Percentiles rank a stretch among this genome's conserved stretches.
These are phyloP conservation scores for Sebastes diaconus DNA, from an alignment of 2,797 vertebrate species.

Conservation along the genomic window DNA sequence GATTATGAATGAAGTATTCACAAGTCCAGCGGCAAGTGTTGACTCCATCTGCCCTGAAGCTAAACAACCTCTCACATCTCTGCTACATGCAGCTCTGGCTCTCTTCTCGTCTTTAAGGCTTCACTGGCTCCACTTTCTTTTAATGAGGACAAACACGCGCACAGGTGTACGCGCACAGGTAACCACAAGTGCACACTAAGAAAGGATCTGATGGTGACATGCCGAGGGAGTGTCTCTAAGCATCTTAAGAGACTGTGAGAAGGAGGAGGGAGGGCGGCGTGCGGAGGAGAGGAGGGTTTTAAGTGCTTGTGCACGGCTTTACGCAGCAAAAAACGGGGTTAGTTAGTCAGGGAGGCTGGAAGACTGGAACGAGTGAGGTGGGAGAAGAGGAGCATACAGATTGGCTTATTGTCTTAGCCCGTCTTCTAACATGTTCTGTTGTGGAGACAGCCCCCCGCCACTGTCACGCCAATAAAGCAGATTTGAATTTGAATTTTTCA, in stretches of 20 bases:
- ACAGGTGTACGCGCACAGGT: slow-evolving; percentile 8
- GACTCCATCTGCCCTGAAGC: slow-evolving; percentile 23
- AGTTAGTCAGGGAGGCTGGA: slow-evolving; percentile 5
- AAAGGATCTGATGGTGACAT: slow-evolving; percentile 15
- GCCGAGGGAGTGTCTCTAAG: slow-evolving; percentile 26
- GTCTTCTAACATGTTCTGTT: slow-evolving; percentile 58
- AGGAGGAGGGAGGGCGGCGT: not conserved
- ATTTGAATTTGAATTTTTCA: slow-evolving; percentile 75
- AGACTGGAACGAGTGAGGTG: slow-evolving; percentile 11
- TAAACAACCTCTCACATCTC: slow-evolving; percentile 29
- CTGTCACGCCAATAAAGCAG: slow-evolving; percentile 69
- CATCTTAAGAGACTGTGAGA: slow-evolving; percentile 14
- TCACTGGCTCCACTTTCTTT: slow-evolving; percentile 30
- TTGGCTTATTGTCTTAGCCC: slow-evolving; percentile 73
- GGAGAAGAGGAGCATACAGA: slow-evolving; percentile 48
- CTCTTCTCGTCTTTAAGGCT: slow-evolving; percentile 28
- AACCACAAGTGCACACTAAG: not conserved
- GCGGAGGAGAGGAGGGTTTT: slow-evolving; percentile 10
- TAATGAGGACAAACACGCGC: slow-evolving; percentile 13
- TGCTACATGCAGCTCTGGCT: not conserved
- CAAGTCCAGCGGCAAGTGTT: slow-evolving; percentile 27
- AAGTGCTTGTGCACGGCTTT: slow-evolving; percentile 30
- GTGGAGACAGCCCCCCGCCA: slow-evolving; percentile 49
- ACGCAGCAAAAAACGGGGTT: slow-evolving; percentile 28
- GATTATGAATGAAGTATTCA: slow-evolving; percentile 18